Evolutionary conservation across 2,113 vertebrate genomes (phyloP).

Genomic region (Danionella cerebrum): DNA sequence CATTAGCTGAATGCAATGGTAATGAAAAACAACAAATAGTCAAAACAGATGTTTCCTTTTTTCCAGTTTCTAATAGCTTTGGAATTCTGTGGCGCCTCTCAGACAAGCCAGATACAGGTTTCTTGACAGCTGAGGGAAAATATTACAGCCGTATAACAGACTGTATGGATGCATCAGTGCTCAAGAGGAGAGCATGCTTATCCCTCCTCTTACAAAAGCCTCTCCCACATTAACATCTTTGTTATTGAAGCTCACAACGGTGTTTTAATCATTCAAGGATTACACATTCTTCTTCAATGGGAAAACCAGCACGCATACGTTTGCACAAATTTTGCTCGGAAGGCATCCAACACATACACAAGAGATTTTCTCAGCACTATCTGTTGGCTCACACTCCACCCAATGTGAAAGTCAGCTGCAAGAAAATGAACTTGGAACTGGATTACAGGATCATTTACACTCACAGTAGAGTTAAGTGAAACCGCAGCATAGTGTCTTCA

Average conservation of each 20-base stretch:
- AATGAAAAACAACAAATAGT: too few relatives aligned
- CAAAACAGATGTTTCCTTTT: too few relatives aligned
- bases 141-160: background rate
- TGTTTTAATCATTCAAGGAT: conserved; percentile 38
- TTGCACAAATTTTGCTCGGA: conserved; percentile 20
- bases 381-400: conserved; percentile 1
- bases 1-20: too few relatives aligned
- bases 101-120: too few relatives aligned
- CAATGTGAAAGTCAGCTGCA: background rate
- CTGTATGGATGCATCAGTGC: background rate
- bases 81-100: too few relatives aligned
- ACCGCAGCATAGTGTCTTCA: too few relatives aligned
- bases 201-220: conserved; percentile 32
- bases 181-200: conserved; percentile 17
- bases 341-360: background rate
- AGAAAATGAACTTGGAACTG: background rate
- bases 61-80: too few relatives aligned
- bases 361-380: conserved; percentile 8
- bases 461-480: too few relatives aligned
- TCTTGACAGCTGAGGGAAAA: conserved; percentile 1
- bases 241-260: conserved; percentile 23
- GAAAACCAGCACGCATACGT: conserved; percentile 10
- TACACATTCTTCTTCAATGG: conserved; percentile 32
- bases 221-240: conserved; percentile 18
- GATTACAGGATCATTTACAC: too few relatives aligned